These are phyloP conservation scores for Cryptus viduatorius DNA, from an alignment of 2,888 invertebrate genomes.

Conservation along the genomic window DNA sequence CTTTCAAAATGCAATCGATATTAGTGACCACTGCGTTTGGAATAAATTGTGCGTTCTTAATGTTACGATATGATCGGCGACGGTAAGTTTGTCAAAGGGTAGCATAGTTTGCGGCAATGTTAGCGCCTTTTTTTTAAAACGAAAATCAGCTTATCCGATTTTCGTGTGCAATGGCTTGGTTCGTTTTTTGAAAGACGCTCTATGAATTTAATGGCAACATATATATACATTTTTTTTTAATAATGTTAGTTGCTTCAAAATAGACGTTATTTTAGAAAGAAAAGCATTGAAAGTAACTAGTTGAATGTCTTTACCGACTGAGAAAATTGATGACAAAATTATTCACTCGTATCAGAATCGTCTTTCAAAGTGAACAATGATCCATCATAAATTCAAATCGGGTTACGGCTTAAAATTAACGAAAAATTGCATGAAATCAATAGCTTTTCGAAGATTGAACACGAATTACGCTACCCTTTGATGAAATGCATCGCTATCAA, in stretches of 20 bases:
- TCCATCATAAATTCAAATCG: constrained; percentile 8
- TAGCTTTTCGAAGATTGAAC: constrained; percentile 5
- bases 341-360: neutral
- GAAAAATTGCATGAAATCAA: neutral
- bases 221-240: neutral
- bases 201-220: neutral
- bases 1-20: constrained; percentile 11
- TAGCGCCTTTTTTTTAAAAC: constrained; percentile 10
- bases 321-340: neutral
- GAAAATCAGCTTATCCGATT: constrained; percentile 14
- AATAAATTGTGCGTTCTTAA: constrained; percentile 6
- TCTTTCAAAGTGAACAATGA: constrained; percentile 1
- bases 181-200: constrained; percentile 3
- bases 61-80: constrained; percentile 10
- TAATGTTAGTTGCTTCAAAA: constrained; percentile 11
- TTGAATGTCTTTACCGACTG: neutral
- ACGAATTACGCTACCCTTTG: constrained; percentile 17
- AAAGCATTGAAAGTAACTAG: neutral
- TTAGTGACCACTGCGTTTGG: constrained; percentile 11
- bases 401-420: neutral
- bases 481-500: constrained; percentile 27
- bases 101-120: constrained; percentile 14
- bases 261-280: constrained; percentile 4
- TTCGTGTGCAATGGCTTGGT: constrained; percentile 18
- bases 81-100: constrained; percentile 22